Base-by-base conservation (phyloP, 2,113 vertebrate species). In the Chamaea fasciata region DNA sequence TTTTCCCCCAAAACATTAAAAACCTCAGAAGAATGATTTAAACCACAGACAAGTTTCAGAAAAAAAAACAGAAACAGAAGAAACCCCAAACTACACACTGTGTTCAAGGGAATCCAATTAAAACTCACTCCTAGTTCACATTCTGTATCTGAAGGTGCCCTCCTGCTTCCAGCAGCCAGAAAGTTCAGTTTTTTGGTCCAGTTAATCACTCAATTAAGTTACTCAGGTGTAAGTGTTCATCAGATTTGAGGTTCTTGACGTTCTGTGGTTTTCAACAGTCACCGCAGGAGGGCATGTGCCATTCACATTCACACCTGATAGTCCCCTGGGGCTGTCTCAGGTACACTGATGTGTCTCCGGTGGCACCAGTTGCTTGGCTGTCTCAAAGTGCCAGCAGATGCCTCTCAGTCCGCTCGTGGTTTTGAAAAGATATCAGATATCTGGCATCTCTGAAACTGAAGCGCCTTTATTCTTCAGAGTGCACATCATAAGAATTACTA, bases 21-120 rank as follows among this genome's bases (percentile, higher is more conserved):
- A 83, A 70, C 6, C 1, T 73, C 23, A 50, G 20, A 79, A 55
- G 30, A 64, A 33, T 63, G 11, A 55, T 92, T 74, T 80, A 52
- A 90, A 75, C 4, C 5, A 3, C 9, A 15, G 47, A 13, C 9
- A 69, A 53, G 15, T 78, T 90, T 82, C 30, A 52, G 31, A 26
- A 49, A 60, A 60, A 26, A 60, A 50, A 15, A 3, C 30, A 41
- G 3, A 26, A 44, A 60, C 15, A n/a, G 55, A 26, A 50, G 68
- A 52, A 16, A 0, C 0, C 9, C 11, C 26, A 52, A 3, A 10
- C 7, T 15, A 17, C 7, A 31, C 15, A 46, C 26, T 60, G 22
- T 57, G 4, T 8, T 70, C 24, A 77, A 57, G 27, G n/a, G 5
- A 17, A 64, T 62, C 19, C 6, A 44, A 16, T 20, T 60, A 76